A percentile compares a stretch with the other conserved stretches of the same genome.
These are phyloP conservation scores for Diplosoma virens DNA, from an alignment of 23 tunicate genomes.

Conservation along the genomic window DNA sequence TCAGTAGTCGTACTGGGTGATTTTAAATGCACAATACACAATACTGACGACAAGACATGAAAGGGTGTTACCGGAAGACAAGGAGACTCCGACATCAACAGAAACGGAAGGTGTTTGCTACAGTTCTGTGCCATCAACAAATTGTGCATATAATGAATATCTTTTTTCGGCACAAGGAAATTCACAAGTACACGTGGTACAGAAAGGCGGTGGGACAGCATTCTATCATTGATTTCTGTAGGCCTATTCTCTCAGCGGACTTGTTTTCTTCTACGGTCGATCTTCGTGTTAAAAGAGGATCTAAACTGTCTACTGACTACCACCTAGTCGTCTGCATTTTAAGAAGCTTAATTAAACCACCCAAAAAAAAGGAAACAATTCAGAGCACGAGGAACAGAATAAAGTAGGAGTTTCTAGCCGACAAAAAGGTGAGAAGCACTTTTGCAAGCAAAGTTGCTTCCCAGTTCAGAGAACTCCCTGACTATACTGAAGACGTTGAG, in stretches of 20 bases:
- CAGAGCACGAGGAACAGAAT: too few relatives aligned
- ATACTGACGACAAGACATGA: not conserved
- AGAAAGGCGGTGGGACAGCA: not conserved
- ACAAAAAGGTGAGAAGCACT: too few relatives aligned
- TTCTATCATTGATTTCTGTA: slow-evolving; percentile 7
- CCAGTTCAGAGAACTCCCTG: too few relatives aligned
- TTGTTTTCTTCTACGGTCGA: not conserved
- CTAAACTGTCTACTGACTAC: not conserved
- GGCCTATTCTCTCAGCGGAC: not conserved
- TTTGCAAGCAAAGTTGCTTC: too few relatives aligned
- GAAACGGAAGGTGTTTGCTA: slow-evolving; percentile 12
- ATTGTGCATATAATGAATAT: too few relatives aligned
- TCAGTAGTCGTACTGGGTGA: not conserved
- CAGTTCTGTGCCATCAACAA: too few relatives aligned
- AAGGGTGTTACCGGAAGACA: slow-evolving; percentile 1
- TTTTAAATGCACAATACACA: not conserved
- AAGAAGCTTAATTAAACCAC: too few relatives aligned
- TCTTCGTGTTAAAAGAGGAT: not conserved
- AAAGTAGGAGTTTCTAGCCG: too few relatives aligned
- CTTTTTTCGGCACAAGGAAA: slow-evolving; percentile 14
- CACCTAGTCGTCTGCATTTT: not conserved
- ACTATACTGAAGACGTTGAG: too few relatives aligned
- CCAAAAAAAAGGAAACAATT: too few relatives aligned
- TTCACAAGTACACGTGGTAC: slow-evolving; percentile 16
- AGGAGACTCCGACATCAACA: slow-evolving; percentile 1